Conservation (phyloP, 2,888 invertebrate species). For the Napeogenes inachia region DNA sequence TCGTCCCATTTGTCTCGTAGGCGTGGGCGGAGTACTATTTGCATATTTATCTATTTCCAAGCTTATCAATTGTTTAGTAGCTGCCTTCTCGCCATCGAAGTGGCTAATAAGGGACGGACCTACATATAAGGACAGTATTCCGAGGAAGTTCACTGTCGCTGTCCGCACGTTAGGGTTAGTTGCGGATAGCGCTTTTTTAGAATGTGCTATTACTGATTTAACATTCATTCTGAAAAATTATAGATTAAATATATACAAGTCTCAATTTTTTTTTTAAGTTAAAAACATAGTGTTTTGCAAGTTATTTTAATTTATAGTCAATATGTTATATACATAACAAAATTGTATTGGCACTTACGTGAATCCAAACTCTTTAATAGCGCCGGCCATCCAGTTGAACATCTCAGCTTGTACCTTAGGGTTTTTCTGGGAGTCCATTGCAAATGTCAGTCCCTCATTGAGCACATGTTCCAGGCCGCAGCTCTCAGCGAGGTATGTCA, state of each 20-base stretch:
- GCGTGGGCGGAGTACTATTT: constrained; percentile 86
- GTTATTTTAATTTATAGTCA: no score
- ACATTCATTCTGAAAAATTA: constrained; percentile 77
- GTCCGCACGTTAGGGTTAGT: constrained; percentile 91
- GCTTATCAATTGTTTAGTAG: constrained; percentile 89
- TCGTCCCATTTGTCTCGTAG: constrained; percentile 79
- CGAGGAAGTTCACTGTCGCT: constrained; percentile 84
- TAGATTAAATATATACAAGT: neutral
- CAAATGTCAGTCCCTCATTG: constrained; percentile 83
- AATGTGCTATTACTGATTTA: constrained; percentile 84
- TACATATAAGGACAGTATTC: constrained; percentile 88
- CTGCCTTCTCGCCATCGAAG: constrained; percentile 92
- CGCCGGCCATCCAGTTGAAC: constrained; percentile 86
- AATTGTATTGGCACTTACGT: constrained; percentile 72
- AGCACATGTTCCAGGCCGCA: constrained; percentile 86
- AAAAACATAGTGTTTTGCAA: no score
- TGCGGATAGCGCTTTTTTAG: constrained; percentile 89
- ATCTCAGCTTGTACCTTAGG: constrained; percentile 94
- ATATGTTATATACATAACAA: no score
- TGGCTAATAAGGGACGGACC: constrained; percentile 85
- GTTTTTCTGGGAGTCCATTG: constrained; percentile 90
- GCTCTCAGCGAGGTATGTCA: constrained; percentile 87
- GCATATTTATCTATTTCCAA: constrained; percentile 89
- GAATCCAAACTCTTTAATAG: constrained; percentile 92
- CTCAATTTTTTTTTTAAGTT: no score